Conservation (phyloP, 2,113 vertebrate species). For the Prionailurus bengalensis region DNA sequence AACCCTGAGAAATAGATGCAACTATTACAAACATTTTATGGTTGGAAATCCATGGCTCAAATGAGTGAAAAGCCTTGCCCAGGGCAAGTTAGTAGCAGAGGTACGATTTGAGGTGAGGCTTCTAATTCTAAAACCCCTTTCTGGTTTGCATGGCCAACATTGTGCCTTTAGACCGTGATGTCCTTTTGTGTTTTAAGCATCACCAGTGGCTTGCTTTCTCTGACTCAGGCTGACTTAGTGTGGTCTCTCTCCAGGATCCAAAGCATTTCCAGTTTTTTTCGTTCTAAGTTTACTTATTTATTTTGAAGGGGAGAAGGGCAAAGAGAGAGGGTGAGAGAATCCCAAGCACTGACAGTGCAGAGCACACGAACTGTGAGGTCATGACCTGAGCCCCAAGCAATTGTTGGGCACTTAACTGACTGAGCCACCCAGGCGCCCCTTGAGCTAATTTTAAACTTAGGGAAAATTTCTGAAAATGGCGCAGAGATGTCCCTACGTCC, state of each 20-base stretch:
- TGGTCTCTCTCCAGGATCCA: not conserved
- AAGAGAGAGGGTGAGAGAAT: too few species aligned
- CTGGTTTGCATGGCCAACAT: not conserved
- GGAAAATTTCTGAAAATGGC: not conserved
- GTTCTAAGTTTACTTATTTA: too few species aligned
- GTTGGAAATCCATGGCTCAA: not conserved
- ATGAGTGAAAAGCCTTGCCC: not conserved
- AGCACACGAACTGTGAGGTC: too few species aligned
- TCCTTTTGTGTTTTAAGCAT: not conserved
- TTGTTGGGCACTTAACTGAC: too few species aligned
- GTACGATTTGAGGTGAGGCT: not conserved
- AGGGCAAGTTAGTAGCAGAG: not conserved
- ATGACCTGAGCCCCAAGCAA: too few species aligned
- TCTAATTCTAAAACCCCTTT: not conserved
- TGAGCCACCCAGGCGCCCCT: too few species aligned
- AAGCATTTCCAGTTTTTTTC: too few species aligned
- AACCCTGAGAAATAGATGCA: not conserved
- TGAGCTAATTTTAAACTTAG: not conserved
- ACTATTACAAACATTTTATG: not conserved
- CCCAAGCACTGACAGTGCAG: too few species aligned
- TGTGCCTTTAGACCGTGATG: not conserved
- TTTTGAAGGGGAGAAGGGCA: too few species aligned
- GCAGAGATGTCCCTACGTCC: not conserved
- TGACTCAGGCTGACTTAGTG: not conserved
- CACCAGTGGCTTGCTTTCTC: not conserved